Conservation (phyloP, 2,888 invertebrate genomes). For the Epistrophella euchroma region DNA sequence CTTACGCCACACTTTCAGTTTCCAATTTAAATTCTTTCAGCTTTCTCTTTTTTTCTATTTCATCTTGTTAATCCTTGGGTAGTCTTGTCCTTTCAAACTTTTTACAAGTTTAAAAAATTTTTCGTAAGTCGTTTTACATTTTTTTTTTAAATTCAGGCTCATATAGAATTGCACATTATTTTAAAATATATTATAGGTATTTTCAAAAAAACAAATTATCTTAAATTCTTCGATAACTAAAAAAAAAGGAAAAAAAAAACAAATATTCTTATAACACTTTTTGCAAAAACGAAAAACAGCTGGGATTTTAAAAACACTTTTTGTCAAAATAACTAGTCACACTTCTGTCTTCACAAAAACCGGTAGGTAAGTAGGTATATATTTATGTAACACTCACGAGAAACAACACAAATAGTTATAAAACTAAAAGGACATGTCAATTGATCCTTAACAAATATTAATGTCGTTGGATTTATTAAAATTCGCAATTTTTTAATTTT, state of each 20-base stretch:
- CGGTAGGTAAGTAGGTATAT: not conserved
- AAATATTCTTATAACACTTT: slow-evolving; percentile 10
- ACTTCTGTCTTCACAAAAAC: slow-evolving; percentile 1
- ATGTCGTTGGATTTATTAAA: not conserved
- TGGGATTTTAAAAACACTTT: not conserved
- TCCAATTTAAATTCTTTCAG: not conserved
- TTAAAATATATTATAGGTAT: too few species aligned
- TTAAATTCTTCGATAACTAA: not conserved
- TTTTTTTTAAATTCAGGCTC: slow-evolving; percentile 7
- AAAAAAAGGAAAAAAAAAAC: not conserved
- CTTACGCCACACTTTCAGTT: slow-evolving; percentile 20
- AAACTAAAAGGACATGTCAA: not conserved
- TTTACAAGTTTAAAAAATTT: not conserved
- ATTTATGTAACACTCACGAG: not conserved
- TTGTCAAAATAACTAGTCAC: not conserved
- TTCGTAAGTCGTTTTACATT: slow-evolving; percentile 9
- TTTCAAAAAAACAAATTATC: slow-evolving; percentile 1
- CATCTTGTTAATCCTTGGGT: slow-evolving; percentile 27
- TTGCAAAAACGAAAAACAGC: not conserved
- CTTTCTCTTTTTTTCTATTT: not conserved
- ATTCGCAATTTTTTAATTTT: not conserved
- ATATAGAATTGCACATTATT: slow-evolving; percentile 21
- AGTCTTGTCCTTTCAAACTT: slow-evolving; percentile 18
- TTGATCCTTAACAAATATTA: not conserved
- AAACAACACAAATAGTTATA: slow-evolving; percentile 6